Conservation (phyloP, 2,797 vertebrate genomes). For the Furcifer pardalis region DNA sequence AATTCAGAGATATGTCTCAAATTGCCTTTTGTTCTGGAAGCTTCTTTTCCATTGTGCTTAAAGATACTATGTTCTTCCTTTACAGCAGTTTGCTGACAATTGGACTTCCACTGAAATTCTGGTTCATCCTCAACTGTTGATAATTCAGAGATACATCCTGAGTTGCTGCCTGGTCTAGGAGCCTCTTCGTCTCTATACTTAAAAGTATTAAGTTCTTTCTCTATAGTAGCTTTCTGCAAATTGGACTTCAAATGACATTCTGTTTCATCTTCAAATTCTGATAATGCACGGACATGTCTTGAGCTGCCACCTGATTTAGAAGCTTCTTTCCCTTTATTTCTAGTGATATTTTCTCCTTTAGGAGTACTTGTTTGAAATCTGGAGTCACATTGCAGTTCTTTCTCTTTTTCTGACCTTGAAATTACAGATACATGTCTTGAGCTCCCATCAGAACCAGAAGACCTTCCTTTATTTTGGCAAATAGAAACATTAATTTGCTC, state of each 20-base stretch:
- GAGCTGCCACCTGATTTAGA: neutral
- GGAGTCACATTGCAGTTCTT: neutral
- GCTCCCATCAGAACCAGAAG: neutral
- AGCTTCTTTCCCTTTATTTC: neutral
- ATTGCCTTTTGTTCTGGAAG: neutral
- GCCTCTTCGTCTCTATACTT: neutral
- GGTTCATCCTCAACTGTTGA: neutral
- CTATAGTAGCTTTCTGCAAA: conserved; percentile 1
- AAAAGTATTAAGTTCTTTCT: conserved; percentile 30
- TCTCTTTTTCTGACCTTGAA: conserved; percentile 17
- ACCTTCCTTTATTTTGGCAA: conserved; percentile 12
- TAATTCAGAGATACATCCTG: neutral
- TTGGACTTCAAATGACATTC: neutral
- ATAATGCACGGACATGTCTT: neutral
- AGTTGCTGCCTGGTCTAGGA: neutral
- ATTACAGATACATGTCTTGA: conserved; percentile 29
- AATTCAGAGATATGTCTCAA: neutral
- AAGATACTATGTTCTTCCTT: neutral
- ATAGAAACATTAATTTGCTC: conserved; percentile 40
- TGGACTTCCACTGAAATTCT: conserved; percentile 3
- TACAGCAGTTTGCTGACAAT: neutral
- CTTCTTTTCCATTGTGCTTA: neutral
- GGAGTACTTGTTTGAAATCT: neutral
- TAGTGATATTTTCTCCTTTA: neutral
- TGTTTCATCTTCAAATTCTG: neutral